These are phyloP conservation scores for Pseudanteris insignis DNA, from an alignment of 2,888 invertebrate species.

Conservation along the genomic window DNA sequence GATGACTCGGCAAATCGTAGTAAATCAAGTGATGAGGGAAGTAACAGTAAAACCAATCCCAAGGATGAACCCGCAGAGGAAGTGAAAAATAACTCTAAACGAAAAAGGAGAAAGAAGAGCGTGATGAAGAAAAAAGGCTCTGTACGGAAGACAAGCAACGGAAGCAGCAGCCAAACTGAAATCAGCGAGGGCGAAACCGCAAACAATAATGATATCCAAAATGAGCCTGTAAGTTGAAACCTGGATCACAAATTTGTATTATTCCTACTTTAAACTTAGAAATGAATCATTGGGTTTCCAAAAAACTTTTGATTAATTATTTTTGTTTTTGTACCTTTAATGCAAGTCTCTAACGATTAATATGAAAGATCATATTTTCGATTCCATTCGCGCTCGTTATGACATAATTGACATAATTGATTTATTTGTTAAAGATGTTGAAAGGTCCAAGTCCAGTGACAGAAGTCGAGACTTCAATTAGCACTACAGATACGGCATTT, in stretches of 20 bases:
- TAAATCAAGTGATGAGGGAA: conserved; percentile 59
- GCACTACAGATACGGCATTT: conserved; percentile 37
- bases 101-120: conserved; percentile 82
- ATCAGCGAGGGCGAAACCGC: conserved; percentile 53
- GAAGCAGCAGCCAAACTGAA: conserved; percentile 60
- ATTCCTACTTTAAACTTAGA: too few relatives aligned
- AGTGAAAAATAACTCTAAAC: conserved; percentile 72
- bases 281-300: too few relatives aligned
- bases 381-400: too few relatives aligned
- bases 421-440: conserved; percentile 46
- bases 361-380: too few relatives aligned
- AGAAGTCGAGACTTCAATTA: conserved; percentile 50
- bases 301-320: background rate
- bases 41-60: conserved; percentile 59
- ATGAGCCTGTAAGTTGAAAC: conserved; percentile 54
- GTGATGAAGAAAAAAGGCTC: conserved; percentile 82
- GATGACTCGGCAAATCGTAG: conserved; percentile 58
- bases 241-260: too few relatives aligned
- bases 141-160: conserved; percentile 73
- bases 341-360: too few relatives aligned
- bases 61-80: conserved; percentile 66
- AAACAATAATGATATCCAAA: conserved; percentile 48
- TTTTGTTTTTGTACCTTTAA: too few relatives aligned
- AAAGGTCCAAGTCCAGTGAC: conserved; percentile 54
- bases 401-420: conserved; percentile 14